Conservation (phyloP, 2,797 vertebrate genomes). For the Micropoecilia bifurca region DNA sequence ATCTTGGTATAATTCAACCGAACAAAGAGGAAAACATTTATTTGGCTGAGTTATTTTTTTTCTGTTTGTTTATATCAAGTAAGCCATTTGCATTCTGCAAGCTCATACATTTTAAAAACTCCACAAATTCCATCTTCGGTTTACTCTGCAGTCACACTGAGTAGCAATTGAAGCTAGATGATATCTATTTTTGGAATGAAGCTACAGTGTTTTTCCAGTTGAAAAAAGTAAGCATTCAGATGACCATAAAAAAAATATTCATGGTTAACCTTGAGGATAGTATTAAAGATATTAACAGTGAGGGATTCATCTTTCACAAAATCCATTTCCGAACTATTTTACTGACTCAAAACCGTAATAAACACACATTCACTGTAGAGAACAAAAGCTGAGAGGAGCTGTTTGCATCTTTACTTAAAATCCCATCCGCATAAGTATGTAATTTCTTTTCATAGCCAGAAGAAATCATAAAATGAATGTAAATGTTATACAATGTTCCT, state of each 20-base stretch:
- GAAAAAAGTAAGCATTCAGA: conserved; percentile 29
- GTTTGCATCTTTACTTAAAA: not conserved
- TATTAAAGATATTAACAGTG: conserved; percentile 3
- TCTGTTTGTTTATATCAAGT: conserved; percentile 42
- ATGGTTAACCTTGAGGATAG: conserved; percentile 5
- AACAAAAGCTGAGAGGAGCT: not conserved
- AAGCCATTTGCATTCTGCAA: conserved; percentile 73
- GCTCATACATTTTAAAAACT: conserved; percentile 68
- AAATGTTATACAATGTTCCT: not conserved
- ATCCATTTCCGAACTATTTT: not conserved
- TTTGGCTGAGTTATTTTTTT: conserved; percentile 44
- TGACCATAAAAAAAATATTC: conserved; percentile 7
- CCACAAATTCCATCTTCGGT: conserved; percentile 62
- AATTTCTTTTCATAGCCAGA: conserved; percentile 8
- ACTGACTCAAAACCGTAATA: not conserved
- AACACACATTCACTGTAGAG: not conserved
- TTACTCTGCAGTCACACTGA: conserved; percentile 59
- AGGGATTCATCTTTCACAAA: conserved; percentile 12
- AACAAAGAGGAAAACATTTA: conserved; percentile 50
- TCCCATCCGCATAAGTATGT: not conserved
- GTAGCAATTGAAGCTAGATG: conserved; percentile 62
- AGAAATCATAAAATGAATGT: conserved; percentile 3
- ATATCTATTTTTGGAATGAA: conserved; percentile 50
- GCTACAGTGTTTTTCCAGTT: conserved; percentile 49
- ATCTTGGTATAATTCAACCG: conserved; percentile 41